Base-by-base conservation (phyloP, 2,113 vertebrate species). In the Istiophorus platypterus region DNA sequence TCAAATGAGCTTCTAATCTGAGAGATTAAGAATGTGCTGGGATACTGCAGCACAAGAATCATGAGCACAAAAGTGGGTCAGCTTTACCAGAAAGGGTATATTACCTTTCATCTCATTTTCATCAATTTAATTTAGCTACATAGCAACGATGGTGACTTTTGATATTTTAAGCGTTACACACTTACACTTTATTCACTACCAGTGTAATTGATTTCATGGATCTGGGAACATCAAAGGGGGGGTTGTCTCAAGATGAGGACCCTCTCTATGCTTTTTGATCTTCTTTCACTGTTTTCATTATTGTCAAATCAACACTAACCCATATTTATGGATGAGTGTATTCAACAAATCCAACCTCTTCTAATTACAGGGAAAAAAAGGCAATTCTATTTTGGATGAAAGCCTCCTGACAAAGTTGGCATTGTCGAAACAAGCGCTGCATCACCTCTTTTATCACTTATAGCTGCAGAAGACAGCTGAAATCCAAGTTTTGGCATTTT, bases 1-100 rank as follows among this genome's bases (percentile, higher is more conserved):
- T 79, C 76, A 85, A 88, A 85, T 84, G 49, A 67, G 66, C 58
- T 80, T 59, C 86, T 86, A 93, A 89, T 90, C 81, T 74, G 45
- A 15, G 22, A 71, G 84, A 90, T 89, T 90, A 78, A 26, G 65
- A 65, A 41, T 39, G 24, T 17, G 29, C 24, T 13, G 8, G 4
- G 37, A 58, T 69, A n/a, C 31, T 27, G 75, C 37, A 31, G 31
- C 0, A 0, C 1, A 59, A 72, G 47, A 65, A 41, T n/a, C 13
- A 0, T 1, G 0, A 68, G 39, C 57, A n/a, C 24, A 78, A 68
- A 87, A 81, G 62, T 86, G 70, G 81, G 84, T 76, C 79, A 84
- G 29, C 47, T 54, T 73, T 27, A 62, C 4, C 67, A 41, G 26
- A 84, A 10, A 37, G 37, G 41, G 37, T 17, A 29, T 1, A 14